Evolutionary conservation across 1,140 invertebrate genomes (phyloP), one percentile per base, ranked within the genome.

Genomic region (Archivesica marissinica): DNA sequence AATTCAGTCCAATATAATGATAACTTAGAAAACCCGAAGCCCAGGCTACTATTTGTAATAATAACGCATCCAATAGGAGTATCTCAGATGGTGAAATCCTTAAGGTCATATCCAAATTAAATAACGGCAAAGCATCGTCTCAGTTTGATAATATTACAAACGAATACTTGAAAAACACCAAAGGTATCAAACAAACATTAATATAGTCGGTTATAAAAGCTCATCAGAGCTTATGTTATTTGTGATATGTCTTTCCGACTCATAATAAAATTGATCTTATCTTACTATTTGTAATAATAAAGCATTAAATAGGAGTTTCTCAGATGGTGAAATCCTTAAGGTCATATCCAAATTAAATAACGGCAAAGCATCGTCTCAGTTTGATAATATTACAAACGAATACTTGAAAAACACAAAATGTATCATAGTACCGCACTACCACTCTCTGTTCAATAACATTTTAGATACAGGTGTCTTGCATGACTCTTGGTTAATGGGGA

Each of bases 401-500:
- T 78, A 78, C 38, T 39, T 78, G 13, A 61, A 59, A 59, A 35
- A 11, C 23, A 74, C 86, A 17, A 33, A 50, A 77, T 15, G 52
- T 23, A 39, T 82, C 6, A 23, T 86, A 4, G 23, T 82, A 23
- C 82, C 70, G 25, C 59, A 66, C 0, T 77, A 81, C 50, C 9
- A n/a, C 3, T 70, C 52, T 47, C 35, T 85, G 2, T 85, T 85
- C 61, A 88, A 88, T 25, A 70, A 59, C n/a, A 78, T 88, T 15
- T 77, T 81, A 30, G 72, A 86, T 39, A 38, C 25, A 35, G 75
- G 64, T 17, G 72, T 72, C 0, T 52, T 86, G 15, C 77, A 54
- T 17, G 52, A 76, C 35, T 33, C 25, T 54, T 88, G 83, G 77
- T 30, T 61, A 30, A 41, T 47, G 28, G 83, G 68, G 61, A 75